Evolutionary conservation across 2,113 vertebrate genomes (phyloP).

Genomic region (Aspidoscelis tigris): DNA sequence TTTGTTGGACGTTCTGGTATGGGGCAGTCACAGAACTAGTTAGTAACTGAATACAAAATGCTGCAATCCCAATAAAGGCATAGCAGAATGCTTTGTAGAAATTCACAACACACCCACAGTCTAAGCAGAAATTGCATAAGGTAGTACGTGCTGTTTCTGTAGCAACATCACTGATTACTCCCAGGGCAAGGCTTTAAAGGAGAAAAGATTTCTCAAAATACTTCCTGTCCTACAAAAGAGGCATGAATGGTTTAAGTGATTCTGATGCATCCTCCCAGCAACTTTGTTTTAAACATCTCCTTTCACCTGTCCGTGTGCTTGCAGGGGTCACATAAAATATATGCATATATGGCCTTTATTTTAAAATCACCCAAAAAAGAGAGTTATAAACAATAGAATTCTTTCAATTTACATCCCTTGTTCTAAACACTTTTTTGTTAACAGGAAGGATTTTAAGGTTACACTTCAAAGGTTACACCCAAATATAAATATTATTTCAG

Average conservation of each 20-base stretch:
- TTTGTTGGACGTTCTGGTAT: not conserved
- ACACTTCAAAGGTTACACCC: too few species aligned
- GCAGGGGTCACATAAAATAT: not conserved
- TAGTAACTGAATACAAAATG: not conserved
- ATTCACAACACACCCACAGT: not conserved
- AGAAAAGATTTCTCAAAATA: not conserved
- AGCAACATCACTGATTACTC: slow-evolving; percentile 18
- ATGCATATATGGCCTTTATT: not conserved
- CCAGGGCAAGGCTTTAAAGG: not conserved
- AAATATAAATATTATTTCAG: slow-evolving; percentile 5
- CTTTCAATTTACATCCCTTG: not conserved
- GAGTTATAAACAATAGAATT: not conserved
- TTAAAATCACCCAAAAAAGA: not conserved
- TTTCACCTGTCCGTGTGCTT: not conserved
- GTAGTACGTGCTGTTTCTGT: slow-evolving; percentile 13
- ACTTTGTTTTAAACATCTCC: not conserved
- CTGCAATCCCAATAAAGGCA: not conserved
- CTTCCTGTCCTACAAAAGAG: not conserved
- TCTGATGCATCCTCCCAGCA: not conserved
- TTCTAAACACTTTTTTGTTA: not conserved
- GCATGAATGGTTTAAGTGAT: not conserved
- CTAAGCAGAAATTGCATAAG: slow-evolving; percentile 7
- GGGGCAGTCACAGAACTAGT: not conserved
- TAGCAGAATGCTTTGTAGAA: not conserved
- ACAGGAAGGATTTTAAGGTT: not conserved